Conservation (phyloP, 2,888 invertebrate genomes). For the Hipparchia semele region DNA sequence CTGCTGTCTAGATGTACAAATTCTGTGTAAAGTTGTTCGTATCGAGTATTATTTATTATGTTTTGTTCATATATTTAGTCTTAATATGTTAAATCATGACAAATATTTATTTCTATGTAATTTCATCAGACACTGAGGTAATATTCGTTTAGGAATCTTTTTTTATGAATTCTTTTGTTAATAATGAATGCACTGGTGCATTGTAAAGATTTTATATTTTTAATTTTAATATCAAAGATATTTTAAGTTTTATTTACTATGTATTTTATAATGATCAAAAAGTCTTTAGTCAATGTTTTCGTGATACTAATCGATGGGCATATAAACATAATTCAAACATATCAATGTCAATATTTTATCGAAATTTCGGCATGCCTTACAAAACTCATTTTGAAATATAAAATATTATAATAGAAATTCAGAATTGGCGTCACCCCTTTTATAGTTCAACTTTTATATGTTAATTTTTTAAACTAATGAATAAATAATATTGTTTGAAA, state of each 20-base stretch:
- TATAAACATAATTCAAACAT: conserved; percentile 11
- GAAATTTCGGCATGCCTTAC: neutral
- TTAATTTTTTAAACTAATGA: neutral
- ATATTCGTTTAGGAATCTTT: conserved; percentile 43
- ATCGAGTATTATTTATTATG: conserved; percentile 71
- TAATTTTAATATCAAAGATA: conserved; percentile 12
- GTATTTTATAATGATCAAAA: neutral
- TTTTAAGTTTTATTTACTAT: conserved; percentile 14
- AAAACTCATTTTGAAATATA: neutral
- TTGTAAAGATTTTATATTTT: conserved; percentile 48
- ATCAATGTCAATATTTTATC: neutral
- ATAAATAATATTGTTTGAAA: neutral
- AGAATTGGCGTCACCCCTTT: no score
- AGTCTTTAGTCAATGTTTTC: neutral
- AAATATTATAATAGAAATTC: neutral
- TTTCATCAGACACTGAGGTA: conserved; percentile 30
- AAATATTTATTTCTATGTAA: conserved; percentile 71
- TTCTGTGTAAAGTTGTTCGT: conserved; percentile 48
- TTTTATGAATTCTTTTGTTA: conserved; percentile 36
- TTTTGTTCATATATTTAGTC: conserved; percentile 44
- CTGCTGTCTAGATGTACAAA: conserved; percentile 72
- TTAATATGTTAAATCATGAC: conserved; percentile 75
- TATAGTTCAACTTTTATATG: no score
- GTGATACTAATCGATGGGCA: neutral
- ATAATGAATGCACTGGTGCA: conserved; percentile 50